Evolutionary conservation across 64 coral and sea anemone species (phyloP).

Genomic region (Montipora capricornis): DNA sequence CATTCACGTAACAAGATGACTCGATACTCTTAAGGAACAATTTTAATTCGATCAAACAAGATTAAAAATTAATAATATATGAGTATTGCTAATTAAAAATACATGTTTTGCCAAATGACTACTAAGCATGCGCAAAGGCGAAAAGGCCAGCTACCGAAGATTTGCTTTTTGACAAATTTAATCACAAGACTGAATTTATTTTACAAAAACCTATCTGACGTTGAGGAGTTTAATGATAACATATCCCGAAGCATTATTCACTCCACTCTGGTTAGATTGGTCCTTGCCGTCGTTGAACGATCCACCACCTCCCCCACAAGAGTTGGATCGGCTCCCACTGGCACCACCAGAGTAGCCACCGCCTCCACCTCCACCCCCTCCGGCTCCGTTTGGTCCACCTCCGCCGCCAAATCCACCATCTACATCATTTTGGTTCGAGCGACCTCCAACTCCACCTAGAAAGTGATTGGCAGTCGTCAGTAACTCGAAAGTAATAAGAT

Average conservation of each 20-base stretch:
- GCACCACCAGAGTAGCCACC: conserved; percentile 95
- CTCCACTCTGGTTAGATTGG: conserved; percentile 77
- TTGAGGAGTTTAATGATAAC: conserved; percentile 77
- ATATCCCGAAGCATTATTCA: conserved; percentile 78
- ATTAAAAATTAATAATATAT: background rate
- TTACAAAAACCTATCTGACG: conserved; percentile 65
- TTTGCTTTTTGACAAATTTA: background rate
- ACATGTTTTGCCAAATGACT: background rate
- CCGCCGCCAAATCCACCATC: conserved; percentile 93
- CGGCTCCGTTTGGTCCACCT: conserved; percentile 92
- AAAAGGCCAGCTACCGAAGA: background rate
- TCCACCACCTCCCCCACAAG: conserved; percentile 96
- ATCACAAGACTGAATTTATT: background rate
- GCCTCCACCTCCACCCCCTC: conserved; percentile 88
- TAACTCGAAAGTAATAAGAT: no score
- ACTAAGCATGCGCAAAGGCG: background rate
- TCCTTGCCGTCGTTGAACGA: conserved; percentile 83
- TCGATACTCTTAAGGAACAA: background rate
- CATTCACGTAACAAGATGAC: background rate
- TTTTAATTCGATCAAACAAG: background rate
- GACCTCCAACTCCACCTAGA: conserved; percentile 78
- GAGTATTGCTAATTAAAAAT: background rate
- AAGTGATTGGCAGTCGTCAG: background rate
- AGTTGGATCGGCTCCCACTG: conserved; percentile 93
- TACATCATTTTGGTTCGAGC: conserved; percentile 92